Conservation (phyloP, 2,797 vertebrate species). For the Dromococcyx pavoninus region DNA sequence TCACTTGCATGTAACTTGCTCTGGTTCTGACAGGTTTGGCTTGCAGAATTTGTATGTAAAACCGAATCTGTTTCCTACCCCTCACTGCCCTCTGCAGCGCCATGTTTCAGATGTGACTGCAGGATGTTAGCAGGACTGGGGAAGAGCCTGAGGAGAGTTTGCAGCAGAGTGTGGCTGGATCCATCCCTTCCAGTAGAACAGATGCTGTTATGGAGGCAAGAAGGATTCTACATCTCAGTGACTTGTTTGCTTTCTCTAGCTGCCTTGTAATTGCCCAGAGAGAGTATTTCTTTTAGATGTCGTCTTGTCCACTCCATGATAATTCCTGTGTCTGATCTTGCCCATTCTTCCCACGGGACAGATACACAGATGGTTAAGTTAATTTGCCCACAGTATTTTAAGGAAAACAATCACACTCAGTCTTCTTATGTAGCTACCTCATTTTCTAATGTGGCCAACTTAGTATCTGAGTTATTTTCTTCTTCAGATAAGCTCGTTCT, state of each 20-base stretch:
- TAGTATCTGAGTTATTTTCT: background rate
- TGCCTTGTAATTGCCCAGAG: background rate
- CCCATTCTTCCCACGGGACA: background rate
- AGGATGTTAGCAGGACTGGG: background rate
- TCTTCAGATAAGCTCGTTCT: background rate
- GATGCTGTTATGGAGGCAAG: background rate
- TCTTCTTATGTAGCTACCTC: background rate
- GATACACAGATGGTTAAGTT: background rate
- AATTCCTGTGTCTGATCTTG: background rate
- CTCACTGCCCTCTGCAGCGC: background rate
- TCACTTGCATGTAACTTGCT: background rate
- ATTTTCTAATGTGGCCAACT: background rate
- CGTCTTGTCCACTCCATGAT: background rate
- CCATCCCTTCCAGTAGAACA: background rate
- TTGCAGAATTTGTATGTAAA: background rate
- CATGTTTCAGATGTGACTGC: background rate
- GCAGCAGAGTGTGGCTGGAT: background rate
- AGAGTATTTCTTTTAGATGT: background rate
- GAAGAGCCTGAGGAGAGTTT: background rate
- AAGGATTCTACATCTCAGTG: background rate
- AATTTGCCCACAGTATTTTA: background rate
- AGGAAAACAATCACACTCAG: no score
- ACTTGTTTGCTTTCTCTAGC: background rate
- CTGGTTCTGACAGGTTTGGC: background rate
- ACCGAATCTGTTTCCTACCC: background rate